A percentile compares a stretch with the other conserved stretches of the same genome.
phyloP scores from a whole-genome alignment of 2,797 vertebrate species.

The Pteropus rufus region DNA sequence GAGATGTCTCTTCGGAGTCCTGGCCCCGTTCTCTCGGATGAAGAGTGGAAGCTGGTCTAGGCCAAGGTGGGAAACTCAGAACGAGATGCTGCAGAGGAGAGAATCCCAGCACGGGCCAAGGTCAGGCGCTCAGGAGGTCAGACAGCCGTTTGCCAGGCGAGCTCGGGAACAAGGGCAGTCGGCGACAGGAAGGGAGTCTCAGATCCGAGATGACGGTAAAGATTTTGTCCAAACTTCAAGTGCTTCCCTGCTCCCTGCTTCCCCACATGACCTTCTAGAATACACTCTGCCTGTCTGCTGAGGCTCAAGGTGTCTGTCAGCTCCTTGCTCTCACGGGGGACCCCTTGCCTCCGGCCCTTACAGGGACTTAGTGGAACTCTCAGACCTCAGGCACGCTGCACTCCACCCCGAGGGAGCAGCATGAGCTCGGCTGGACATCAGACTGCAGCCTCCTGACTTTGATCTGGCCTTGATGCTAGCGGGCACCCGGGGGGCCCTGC shows the following conservation, averaged over 20 bases:
- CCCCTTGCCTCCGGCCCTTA: background rate
- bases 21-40: fast-evolving
- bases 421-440: background rate
- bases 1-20: no score
- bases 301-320: background rate
- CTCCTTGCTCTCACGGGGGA: background rate
- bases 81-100: background rate
- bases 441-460: background rate
- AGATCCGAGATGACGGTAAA: no score
- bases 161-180: background rate
- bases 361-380: background rate
- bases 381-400: fast-evolving
- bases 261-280: background rate
- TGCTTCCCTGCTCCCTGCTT: no score
- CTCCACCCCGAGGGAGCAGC: fast-evolving
- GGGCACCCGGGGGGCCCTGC: fast-evolving
- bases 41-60: background rate
- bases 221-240: fast-evolving
- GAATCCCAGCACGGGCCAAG: background rate
- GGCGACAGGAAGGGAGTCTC: background rate
- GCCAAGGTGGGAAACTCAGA: background rate
- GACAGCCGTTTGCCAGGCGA: background rate
- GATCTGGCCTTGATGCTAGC: background rate
- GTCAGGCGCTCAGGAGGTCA: background rate
- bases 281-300: fast-evolving